Conservation (phyloP, 2,888 invertebrate genomes). For the Aproaerema taeniolella region DNA sequence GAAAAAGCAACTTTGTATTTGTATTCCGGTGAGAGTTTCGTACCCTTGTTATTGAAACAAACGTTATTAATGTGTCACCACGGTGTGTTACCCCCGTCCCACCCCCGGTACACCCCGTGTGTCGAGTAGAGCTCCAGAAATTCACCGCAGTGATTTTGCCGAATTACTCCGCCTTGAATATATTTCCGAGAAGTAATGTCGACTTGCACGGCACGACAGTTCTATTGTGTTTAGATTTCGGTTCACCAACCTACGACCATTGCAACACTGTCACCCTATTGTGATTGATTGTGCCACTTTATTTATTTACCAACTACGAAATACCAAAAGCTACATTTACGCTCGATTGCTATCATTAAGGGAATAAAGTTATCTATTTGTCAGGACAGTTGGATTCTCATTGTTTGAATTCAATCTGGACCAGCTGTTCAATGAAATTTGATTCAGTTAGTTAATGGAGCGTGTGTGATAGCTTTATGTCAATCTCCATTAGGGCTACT, state of each 20-base stretch:
- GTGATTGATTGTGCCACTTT: conserved; percentile 22
- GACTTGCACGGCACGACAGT: conserved; percentile 14
- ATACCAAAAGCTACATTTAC: conserved; percentile 22
- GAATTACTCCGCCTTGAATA: conserved; percentile 34
- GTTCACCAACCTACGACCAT: conserved; percentile 17
- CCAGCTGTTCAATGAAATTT: conserved; percentile 68
- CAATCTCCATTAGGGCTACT: conserved; percentile 33
- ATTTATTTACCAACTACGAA: conserved; percentile 19
- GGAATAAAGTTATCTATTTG: conserved; percentile 36
- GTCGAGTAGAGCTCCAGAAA: conserved; percentile 19
- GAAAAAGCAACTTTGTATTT: conserved; percentile 22
- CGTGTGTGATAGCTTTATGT: conserved; percentile 48
- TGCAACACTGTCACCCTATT: conserved; percentile 16
- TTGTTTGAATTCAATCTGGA: conserved; percentile 41
- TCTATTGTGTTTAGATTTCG: conserved; percentile 20
- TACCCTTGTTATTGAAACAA: conserved; percentile 31
- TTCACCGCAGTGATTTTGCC: conserved; percentile 34
- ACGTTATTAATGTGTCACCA: conserved; percentile 27
- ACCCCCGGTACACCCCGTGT: background rate
- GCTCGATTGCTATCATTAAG: conserved; percentile 26
- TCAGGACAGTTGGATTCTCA: conserved; percentile 37
- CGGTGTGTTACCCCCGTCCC: conserved; percentile 6
- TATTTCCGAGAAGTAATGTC: conserved; percentile 30
- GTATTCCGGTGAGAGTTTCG: conserved; percentile 22
- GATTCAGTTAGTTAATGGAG: conserved; percentile 62